Evolutionary conservation across 2,888 invertebrate species (phyloP), one percentile per base, ranked within the genome.

Genomic region (Reticulitermes lucifugus): DNA sequence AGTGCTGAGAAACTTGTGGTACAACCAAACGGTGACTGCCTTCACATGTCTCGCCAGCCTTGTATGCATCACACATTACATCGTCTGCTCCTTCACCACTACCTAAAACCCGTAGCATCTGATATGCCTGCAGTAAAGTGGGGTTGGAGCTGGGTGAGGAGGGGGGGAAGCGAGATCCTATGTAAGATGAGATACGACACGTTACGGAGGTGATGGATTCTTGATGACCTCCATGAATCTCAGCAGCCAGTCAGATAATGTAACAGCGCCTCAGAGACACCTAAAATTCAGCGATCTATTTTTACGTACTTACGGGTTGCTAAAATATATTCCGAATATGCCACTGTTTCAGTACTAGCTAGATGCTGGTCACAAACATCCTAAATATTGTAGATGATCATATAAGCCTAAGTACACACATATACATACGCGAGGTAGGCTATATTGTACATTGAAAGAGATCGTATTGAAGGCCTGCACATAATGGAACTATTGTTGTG

Each of bases 151-250:
- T 22, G 43, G 4, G 75, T 1, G 14, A 21, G 60, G n/a, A 21
- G 60, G 60, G 18, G 60, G n/a, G 60, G 18, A 6, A 18, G 18
- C 6, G n/a, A 60, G 60, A 60, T 60, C 21, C 60, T 21, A 18
- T n/a, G 21, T 43, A 35, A 29, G 71, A 71, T 71, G 71, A 71
- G 71, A 71, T 25, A 25, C 71, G 71, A 71, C 41, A 60, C 80
- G 80, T 84, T 84, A 80, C 55, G 35, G 81, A 80, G 73, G 73
- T 81, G 80, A 80, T 75, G 82, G 59, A 84, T 83, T 82, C 82
- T 43, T 70, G 82, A 82, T 60, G 82, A 82, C 82, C 59, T 75
- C 43, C 75, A 75, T 75, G 75, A 75, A 75, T 75, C 75, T 75
- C 75, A 21, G 75, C 43, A 21, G 71, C 29, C 29, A 71, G 29